Conservation (phyloP, 1,140 invertebrate genomes). For the Pogonognathellus flavescens region DNA sequence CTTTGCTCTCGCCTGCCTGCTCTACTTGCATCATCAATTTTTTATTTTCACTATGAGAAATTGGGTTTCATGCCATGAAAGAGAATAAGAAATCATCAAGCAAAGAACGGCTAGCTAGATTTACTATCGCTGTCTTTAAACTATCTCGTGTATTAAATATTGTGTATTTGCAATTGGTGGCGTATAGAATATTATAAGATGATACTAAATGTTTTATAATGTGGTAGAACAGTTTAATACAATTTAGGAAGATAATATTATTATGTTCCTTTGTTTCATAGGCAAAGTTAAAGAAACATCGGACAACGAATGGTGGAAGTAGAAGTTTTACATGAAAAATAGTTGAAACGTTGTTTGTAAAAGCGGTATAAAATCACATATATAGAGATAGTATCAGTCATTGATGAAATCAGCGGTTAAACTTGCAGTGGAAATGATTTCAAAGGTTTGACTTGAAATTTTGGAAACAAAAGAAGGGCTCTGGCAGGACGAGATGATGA, state of each 20-base stretch:
- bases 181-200: too few species aligned
- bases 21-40: slow-evolving; percentile 29
- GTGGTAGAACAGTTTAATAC: too few species aligned
- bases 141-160: too few species aligned
- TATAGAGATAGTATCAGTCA: neutral
- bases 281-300: too few species aligned
- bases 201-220: too few species aligned
- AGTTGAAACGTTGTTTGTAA: too few species aligned
- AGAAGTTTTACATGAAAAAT: too few species aligned
- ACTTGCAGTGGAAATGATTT: neutral
- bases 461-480: slow-evolving; percentile 28
- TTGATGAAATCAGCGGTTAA: neutral
- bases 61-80: slow-evolving; percentile 37
- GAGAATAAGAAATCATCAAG: neutral
- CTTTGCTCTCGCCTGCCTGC: neutral
- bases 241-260: too few species aligned
- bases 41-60: slow-evolving; percentile 53
- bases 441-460: slow-evolving; percentile 23
- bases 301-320: too few species aligned
- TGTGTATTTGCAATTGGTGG: too few species aligned
- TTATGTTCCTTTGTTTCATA: too few species aligned
- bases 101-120: neutral
- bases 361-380: too few species aligned
- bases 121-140: neutral
- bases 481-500: neutral